A percentile compares a stretch with the other conserved stretches of the same genome.
These are phyloP conservation scores for Virgularia gustaviana DNA, from an alignment of 92 coral and sea anemone species.

Conservation along the genomic window DNA sequence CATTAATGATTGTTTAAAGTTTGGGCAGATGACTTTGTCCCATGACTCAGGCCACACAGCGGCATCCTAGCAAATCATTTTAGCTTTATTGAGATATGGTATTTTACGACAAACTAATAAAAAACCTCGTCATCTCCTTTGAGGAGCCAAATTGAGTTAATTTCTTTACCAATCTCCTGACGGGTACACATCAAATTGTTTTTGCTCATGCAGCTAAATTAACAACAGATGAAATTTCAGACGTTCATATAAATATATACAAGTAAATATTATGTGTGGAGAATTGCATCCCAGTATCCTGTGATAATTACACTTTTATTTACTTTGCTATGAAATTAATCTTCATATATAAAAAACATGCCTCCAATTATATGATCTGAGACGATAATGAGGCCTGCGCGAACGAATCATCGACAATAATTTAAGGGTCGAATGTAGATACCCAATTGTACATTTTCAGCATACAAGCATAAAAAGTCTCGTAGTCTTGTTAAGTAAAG, in stretches of 20 bases:
- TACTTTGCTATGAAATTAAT: conserved; percentile 11
- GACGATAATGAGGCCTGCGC: not conserved
- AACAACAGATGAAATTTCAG: conserved; percentile 13
- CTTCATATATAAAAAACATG: not conserved
- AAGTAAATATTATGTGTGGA: too few relatives aligned
- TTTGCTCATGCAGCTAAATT: not conserved
- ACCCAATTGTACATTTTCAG: conserved; percentile 2
- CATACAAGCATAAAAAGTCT: conserved; percentile 5
- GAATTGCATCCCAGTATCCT: not conserved
- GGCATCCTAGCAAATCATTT: conserved; percentile 9
- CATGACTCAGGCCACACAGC: conserved; percentile 5
- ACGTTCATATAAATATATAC: conserved; percentile 5
- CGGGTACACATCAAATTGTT: conserved; percentile 9
- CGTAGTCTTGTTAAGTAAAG: not conserved
- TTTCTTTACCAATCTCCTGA: not conserved
- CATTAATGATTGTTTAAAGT: conserved; percentile 21
- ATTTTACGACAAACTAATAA: conserved; percentile 16
- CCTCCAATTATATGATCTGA: not conserved
- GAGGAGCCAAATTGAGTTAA: conserved; percentile 4
- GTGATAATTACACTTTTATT: conserved; percentile 34
- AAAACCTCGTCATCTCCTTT: conserved; percentile 8
- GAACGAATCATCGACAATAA: not conserved
- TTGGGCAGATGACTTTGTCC: not conserved
- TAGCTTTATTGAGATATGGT: conserved; percentile 20
- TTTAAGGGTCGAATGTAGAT: too few relatives aligned